phyloP scores from a whole-genome alignment of 2,888 invertebrate genomes.

The Incurvaria masculella region DNA sequence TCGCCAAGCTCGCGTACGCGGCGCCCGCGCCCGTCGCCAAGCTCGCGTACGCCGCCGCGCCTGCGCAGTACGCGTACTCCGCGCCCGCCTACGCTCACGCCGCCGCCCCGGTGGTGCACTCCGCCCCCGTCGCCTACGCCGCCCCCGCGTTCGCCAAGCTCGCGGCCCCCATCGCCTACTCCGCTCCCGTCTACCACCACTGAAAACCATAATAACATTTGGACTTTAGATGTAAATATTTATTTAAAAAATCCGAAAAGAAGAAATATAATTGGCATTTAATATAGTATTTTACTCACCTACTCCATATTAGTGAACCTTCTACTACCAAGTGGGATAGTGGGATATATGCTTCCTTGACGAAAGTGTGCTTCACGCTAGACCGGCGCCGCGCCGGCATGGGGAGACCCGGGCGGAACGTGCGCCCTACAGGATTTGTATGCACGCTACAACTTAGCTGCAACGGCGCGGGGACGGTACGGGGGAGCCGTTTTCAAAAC shows the following conservation, averaged over 20 bases:
- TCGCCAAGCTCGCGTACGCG: slow-evolving; percentile 25
- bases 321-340: too few relatives aligned
- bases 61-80: slow-evolving; percentile 22
- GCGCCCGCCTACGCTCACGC: slow-evolving; percentile 22
- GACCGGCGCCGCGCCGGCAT: too few relatives aligned
- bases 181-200: slow-evolving; percentile 24
- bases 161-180: slow-evolving; percentile 18
- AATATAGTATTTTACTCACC: too few relatives aligned
- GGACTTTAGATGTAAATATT: background rate
- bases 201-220: slow-evolving; percentile 15
- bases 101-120: slow-evolving; percentile 22
- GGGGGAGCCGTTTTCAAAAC: too few relatives aligned
- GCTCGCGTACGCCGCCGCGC: slow-evolving; percentile 19
- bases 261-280: too few relatives aligned
- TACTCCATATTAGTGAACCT: too few relatives aligned
- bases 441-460: too few relatives aligned
- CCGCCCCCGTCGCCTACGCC: slow-evolving; percentile 19
- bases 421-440: too few relatives aligned
- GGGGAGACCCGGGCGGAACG: too few relatives aligned
- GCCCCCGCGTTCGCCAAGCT: slow-evolving; percentile 19
- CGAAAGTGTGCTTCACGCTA: too few relatives aligned
- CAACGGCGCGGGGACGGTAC: too few relatives aligned
- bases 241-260: background rate
- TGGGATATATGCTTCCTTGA: too few relatives aligned
- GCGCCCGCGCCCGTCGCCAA: slow-evolving; percentile 27